These are phyloP conservation scores for Gnatocerus cornutus DNA, from an alignment of 2,888 invertebrate species.

Conservation along the genomic window DNA sequence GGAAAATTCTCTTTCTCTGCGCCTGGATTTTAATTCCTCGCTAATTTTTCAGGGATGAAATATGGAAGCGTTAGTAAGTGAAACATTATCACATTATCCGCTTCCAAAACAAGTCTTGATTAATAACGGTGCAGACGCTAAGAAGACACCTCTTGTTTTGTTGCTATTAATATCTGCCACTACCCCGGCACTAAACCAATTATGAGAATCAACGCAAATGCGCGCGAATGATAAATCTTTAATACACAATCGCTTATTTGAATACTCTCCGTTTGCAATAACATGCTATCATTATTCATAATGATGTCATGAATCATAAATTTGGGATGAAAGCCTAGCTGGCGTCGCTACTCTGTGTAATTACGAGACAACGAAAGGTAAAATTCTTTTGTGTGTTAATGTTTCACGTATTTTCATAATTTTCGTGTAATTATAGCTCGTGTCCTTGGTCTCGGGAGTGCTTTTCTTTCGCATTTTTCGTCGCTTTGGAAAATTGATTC, in stretches of 20 bases:
- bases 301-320: constrained; percentile 58
- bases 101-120: constrained; percentile 54
- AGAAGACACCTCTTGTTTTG: constrained; percentile 63
- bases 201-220: constrained; percentile 65
- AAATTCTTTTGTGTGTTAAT: constrained; percentile 19
- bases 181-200: constrained; percentile 64
- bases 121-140: constrained; percentile 59
- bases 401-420: constrained; percentile 16
- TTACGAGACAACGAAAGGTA: constrained; percentile 25
- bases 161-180: constrained; percentile 66
- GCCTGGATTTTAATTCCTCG: constrained; percentile 23
- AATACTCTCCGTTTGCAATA: constrained; percentile 58
- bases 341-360: constrained; percentile 26
- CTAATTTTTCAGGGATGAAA: constrained; percentile 43
- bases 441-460: constrained; percentile 40
- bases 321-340: constrained; percentile 50
- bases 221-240: constrained; percentile 65
- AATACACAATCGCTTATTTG: constrained; percentile 63
- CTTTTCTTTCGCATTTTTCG: constrained; percentile 51
- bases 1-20: too few relatives aligned
- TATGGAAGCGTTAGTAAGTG: constrained; percentile 48
- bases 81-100: constrained; percentile 56
- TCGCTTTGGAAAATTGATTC: constrained; percentile 43
- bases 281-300: constrained; percentile 59
- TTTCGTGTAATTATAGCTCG: constrained; percentile 20